Conservation (phyloP, 2,797 vertebrate species). For the Sebastes ruberrimus region DNA sequence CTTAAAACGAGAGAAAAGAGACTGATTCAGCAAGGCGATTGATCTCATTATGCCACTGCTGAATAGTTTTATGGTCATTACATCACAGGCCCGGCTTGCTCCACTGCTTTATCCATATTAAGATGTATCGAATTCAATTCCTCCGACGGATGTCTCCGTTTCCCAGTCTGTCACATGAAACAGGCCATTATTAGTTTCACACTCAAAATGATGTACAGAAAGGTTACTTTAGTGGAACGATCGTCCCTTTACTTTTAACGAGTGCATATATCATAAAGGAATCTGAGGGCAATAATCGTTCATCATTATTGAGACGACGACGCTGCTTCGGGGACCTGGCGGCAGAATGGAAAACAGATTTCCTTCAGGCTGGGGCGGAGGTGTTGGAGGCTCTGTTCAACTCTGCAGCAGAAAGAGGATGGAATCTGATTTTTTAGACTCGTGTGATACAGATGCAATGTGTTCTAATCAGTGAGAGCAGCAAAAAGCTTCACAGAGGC, state of each 20-base stretch:
- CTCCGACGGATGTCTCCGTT: conserved; percentile 43
- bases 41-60: conserved; percentile 49
- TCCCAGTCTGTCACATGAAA: conserved; percentile 61
- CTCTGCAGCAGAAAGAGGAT: neutral
- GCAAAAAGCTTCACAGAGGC: neutral
- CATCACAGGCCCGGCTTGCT: conserved; percentile 19
- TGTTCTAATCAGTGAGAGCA: conserved; percentile 10
- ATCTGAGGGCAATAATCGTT: conserved; percentile 79
- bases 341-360: conserved; percentile 77
- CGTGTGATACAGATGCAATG: neutral
- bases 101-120: conserved; percentile 19
- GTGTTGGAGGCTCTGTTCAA: conserved; percentile 25
- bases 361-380: conserved; percentile 46
- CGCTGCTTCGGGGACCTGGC: conserved; percentile 62
- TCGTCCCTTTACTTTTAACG: conserved; percentile 77
- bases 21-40: conserved; percentile 11
- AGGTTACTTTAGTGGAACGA: conserved; percentile 74
- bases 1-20: conserved; percentile 1
- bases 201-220: conserved; percentile 77
- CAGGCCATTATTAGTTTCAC: conserved; percentile 75
- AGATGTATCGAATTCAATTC: conserved; percentile 48
- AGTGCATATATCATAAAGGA: conserved; percentile 81
- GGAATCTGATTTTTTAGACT: neutral
- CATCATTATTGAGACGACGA: conserved; percentile 79
- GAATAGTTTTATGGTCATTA: conserved; percentile 31